Conservation (phyloP, 2,113 vertebrate species). For the Heterocephalus glaber region DNA sequence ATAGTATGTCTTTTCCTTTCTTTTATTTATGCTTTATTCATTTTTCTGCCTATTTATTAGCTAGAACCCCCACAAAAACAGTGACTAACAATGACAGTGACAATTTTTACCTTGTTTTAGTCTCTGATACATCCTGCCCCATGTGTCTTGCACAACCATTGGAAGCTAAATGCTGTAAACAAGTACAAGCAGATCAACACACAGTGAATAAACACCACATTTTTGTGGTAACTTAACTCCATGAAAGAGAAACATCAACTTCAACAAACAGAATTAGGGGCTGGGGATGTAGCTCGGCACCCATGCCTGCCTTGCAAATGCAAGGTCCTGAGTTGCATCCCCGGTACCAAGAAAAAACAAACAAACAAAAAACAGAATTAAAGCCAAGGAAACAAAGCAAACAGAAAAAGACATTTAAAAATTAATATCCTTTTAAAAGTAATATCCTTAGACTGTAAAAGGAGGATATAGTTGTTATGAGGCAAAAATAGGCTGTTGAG, state of each 20-base stretch:
- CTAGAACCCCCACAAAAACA: neutral
- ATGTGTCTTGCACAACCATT: neutral
- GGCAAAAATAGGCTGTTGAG: neutral
- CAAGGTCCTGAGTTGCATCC: no score
- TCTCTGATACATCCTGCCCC: neutral
- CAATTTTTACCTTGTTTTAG: conserved; percentile 2
- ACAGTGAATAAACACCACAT: neutral
- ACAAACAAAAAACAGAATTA: neutral
- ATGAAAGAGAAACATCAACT: neutral
- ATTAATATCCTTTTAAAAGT: neutral
- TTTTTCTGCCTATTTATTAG: neutral
- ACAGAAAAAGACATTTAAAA: neutral
- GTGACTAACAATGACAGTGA: neutral
- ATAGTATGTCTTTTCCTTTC: neutral
- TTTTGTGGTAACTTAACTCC: neutral
- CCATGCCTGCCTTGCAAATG: no score
- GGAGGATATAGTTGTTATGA: neutral
- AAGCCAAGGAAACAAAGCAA: neutral
- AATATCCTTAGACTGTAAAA: neutral
- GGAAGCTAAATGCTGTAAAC: neutral
- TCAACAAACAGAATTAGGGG: neutral
- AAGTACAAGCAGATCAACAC: neutral
- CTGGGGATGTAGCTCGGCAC: no score
- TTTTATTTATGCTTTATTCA: neutral
- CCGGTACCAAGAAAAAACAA: no score